Evolutionary conservation across 2,888 invertebrate genomes (phyloP), one percentile per base, ranked within the genome.

Genomic region (Spicauda simplicius): DNA sequence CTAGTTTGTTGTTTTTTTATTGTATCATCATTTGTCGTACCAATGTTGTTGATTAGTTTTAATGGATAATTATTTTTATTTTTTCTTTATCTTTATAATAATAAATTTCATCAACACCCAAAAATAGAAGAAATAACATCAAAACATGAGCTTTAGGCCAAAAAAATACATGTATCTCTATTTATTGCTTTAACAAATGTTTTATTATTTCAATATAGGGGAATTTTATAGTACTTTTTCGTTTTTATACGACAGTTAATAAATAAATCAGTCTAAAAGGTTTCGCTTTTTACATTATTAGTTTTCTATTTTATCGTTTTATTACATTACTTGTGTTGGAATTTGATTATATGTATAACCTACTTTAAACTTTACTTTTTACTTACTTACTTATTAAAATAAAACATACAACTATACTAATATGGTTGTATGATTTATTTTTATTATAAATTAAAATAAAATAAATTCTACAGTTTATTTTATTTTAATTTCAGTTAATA

Each of bases 61-160:
- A 33, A 41, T 41, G 12, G 10, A 25, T 25, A 25, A n/a, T 25
- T 25, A 14, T 14, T 14, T 41, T 14, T 41, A 41, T 41, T 14
- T 41, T 41, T 41, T 1, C 41, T 41, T 41, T 11, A 41, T 14
- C 25, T 14, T 52, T 50, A 50, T 18, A 33, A 18, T 60, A 30
- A 16, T 50, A 60, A 11, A 59, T 25, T 48, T 45, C 48, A 48
- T 58, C 58, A 50, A 33, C 50, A 52, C 50, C 1, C 33, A 33
- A 16, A 60, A 25, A 50, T 25, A 33, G 30, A 7, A 11, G 30
- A 52, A 60, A 10, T 60, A 52, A 60, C 10, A 11, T 52, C 52
- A 60, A 8, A 60, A 16, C 12, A 25, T 8, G 48, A 59, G 45
- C n/a, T 48, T n/a, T 48, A 14, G 3, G 48, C 16, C 3, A 16